Evolutionary conservation across 1,140 invertebrate genomes (phyloP).

Genomic region (Diabrotica undecimpunctata): DNA sequence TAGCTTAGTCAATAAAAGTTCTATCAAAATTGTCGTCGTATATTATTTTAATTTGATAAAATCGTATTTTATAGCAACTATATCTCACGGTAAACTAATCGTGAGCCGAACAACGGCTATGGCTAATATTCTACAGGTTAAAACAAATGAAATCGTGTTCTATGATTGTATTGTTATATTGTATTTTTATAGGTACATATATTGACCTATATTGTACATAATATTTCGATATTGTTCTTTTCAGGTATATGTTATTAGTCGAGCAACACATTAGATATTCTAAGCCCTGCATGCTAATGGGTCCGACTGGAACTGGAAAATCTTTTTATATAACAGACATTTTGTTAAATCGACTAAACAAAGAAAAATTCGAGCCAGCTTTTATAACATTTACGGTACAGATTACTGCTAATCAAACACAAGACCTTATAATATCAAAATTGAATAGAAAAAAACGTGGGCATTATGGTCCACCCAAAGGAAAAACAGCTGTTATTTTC

Average conservation of each 20-base stretch:
- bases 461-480: slow-evolving; percentile 75
- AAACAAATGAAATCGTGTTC: too few relatives aligned
- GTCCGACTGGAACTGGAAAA: slow-evolving; percentile 91
- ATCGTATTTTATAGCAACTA: too few relatives aligned
- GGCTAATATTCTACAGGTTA: too few relatives aligned
- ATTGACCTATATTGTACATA: too few relatives aligned
- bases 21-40: too few relatives aligned
- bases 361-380: slow-evolving; percentile 70
- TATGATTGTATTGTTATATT: too few relatives aligned
- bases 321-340: slow-evolving; percentile 85
- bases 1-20: too few relatives aligned
- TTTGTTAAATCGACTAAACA: slow-evolving; percentile 72
- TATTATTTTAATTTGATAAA: too few relatives aligned
- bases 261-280: slow-evolving; percentile 64
- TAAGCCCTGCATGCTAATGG: slow-evolving; percentile 74
- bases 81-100: too few relatives aligned
- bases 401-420: slow-evolving; percentile 80
- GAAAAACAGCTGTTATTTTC: slow-evolving; percentile 77
- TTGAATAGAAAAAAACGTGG: slow-evolving; percentile 75
- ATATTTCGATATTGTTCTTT: too few relatives aligned
- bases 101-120: too few relatives aligned
- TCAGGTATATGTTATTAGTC: slow-evolving; percentile 55
- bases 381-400: slow-evolving; percentile 88
- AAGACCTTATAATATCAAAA: slow-evolving; percentile 84
- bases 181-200: too few relatives aligned